Evolutionary conservation across 2,113 vertebrate species (phyloP), one percentile per base, ranked within the genome.

Genomic region (Muntiacus muntjak): DNA sequence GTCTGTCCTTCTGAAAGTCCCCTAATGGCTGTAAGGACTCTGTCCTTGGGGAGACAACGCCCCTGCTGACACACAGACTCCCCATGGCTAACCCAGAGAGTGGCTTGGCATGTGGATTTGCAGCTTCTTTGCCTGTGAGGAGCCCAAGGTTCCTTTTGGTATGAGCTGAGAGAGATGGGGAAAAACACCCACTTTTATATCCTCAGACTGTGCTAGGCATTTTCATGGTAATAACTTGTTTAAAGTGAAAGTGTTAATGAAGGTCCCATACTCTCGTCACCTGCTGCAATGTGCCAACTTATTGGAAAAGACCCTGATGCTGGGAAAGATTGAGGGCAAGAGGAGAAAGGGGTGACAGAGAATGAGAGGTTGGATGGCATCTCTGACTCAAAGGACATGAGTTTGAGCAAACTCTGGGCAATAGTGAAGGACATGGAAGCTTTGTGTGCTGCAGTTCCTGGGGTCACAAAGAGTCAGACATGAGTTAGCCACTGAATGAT

Each of bases 131-230:
- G 71, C 5, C 23, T 43, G 3, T 76, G 71, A 76, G 40, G 11
- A 14, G 36, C 36, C 3, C 3, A 76, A 9, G 11, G 36, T 76
- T 76, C 71, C 43, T 43, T 43, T 26, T 76, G 71, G 21, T 76
- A 12, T 71, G 17, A 25, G 3, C 30, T 62, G 8, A 55, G 17
- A 47, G 74, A 16, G 26, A 23, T 13, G 50, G 25, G 25, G 1
- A 12, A 12, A 4, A 12, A 4, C 5, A 4, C 2, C 25, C 15
- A 2, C 28, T 30, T 25, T 23, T 25, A 10, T 7, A 17, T 5
- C 1, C 47, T 67, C 55, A 21, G 16, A 2, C 26, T 47, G 43
- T 45, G 26, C 26, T 28, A 28, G 74, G 40, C 6, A 7, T 79
- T 33, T 54, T 25, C 4, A 2, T 17, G 5, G 52, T 19, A 13